phyloP scores from a whole-genome alignment of 2,888 invertebrate genomes.

The Cordilura impudica region DNA sequence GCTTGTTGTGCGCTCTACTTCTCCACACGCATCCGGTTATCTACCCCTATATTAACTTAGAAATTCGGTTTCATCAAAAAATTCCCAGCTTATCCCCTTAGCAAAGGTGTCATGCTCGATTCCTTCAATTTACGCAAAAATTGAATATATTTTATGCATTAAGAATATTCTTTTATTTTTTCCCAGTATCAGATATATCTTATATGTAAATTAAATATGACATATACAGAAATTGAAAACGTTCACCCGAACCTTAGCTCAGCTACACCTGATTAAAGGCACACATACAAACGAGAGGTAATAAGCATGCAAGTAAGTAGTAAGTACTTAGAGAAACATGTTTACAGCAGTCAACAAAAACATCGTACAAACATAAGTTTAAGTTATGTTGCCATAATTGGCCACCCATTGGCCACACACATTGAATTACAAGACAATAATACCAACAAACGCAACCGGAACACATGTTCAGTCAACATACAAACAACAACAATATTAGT shows the following conservation, averaged over 20 bases:
- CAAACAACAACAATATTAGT: not conserved
- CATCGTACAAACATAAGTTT: constrained; percentile 55
- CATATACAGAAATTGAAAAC: no score
- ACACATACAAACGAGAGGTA: constrained; percentile 10
- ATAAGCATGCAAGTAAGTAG: not conserved
- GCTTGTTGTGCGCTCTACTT: no score
- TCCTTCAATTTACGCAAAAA: no score
- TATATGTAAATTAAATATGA: no score
- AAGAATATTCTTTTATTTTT: no score
- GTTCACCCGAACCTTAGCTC: not conserved
- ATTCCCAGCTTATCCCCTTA: no score
- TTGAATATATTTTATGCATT: no score
- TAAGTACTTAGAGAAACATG: not conserved
- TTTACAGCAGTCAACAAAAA: not conserved
- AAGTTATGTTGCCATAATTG: constrained; percentile 66
- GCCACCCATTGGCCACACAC: constrained; percentile 66
- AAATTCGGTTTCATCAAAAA: no score
- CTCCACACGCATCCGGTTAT: no score
- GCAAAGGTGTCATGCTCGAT: no score
- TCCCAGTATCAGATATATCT: no score
- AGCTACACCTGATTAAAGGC: not conserved
- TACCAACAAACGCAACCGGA: constrained; percentile 8
- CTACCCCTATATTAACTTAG: no score
- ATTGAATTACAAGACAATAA: constrained; percentile 34
- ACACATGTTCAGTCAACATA: constrained; percentile 8